These are phyloP conservation scores for Chrysomela aeneicollis DNA, from an alignment of 2,888 invertebrate species.

Conservation along the genomic window DNA sequence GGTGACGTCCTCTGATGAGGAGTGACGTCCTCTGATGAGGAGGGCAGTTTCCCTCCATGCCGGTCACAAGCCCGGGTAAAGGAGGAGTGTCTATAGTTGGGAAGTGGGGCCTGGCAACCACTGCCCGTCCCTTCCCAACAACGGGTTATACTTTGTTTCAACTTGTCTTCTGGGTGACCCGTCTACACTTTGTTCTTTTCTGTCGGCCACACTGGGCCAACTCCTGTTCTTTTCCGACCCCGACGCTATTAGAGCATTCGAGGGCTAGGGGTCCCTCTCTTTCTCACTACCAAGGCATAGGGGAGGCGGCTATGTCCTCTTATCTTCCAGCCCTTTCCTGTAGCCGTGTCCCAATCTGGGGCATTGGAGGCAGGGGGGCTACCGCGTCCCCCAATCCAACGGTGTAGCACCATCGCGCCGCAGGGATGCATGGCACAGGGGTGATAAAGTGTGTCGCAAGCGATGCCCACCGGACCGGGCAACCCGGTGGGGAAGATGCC, in stretches of 20 bases:
- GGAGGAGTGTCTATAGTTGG: too few species aligned
- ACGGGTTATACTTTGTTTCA: not conserved
- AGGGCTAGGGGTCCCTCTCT: not conserved
- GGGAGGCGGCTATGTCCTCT: not conserved
- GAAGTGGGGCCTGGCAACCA: too few species aligned
- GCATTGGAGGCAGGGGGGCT: not conserved
- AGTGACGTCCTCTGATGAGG: not conserved
- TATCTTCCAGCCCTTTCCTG: not conserved
- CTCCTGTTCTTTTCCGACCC: not conserved
- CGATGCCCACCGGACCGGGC: constrained; percentile 19
- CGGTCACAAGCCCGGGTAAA: too few species aligned
- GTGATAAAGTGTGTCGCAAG: constrained; percentile 13
- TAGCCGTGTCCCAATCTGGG: not conserved
- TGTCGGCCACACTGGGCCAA: not conserved
- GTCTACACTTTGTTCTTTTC: not conserved
- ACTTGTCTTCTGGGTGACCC: not conserved
- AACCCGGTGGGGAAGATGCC: constrained; percentile 9
- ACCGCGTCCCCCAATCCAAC: constrained; percentile 14
- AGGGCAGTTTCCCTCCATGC: too few species aligned
- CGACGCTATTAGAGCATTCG: not conserved
- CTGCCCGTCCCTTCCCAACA: too few species aligned
- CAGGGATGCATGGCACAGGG: constrained; percentile 15
- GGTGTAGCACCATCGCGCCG: constrained; percentile 20
- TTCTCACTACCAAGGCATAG: not conserved
- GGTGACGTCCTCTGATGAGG: not conserved